Evolutionary conservation across 2,797 vertebrate genomes (phyloP), one percentile per base, ranked within the genome.

Genomic region (Anas capensis): DNA sequence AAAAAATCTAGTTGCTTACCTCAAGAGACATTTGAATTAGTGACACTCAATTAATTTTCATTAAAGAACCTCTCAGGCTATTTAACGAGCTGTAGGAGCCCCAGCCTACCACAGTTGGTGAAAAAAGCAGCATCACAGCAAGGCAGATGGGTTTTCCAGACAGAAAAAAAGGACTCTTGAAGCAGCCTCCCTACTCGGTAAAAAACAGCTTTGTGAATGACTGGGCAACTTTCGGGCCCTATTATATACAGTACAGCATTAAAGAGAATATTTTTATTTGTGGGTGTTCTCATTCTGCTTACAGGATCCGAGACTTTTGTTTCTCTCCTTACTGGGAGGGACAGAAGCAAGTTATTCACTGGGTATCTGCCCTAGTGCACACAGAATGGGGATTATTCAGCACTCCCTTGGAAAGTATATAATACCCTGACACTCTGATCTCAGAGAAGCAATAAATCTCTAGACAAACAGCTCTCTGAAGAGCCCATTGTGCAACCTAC

Each of bases 31-130:
- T 1, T 2, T 29, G 48, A 80, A 90, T 92, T 26, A 78, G 34
- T 10, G 42, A 79, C 46, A 54, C 29, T 33, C 23, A 34, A 21
- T 42, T 60, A 42, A 61, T 79, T 81, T 89, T 44, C 36, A 34
- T 38, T 53, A 17, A 46, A 72, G 54, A 82, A 33, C 24, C 70
- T 61, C 26, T 44, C 2, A 2, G 29, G 21, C 38, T 84, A 2
- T 21, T 82, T 70, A 94, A 69, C 2, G 26, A 58, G 40, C 46
- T 62, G 6, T 16, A 72, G 54, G 53, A 85, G 42, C 42, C 71
- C 34, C 49, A 70, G 40, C 36, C 24, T 49, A 10, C 11, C 0
- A 0, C 14, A 57, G 66, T 20, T 18, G 19, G 20, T n/a, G 40
- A 68, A 65, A 88, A 53, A 29, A 69, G 29, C 42, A 60, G 46